Evolutionary conservation across 2,797 vertebrate genomes (phyloP), one percentile per base, ranked within the genome.

Genomic region (Arrhamphus sclerolepis): DNA sequence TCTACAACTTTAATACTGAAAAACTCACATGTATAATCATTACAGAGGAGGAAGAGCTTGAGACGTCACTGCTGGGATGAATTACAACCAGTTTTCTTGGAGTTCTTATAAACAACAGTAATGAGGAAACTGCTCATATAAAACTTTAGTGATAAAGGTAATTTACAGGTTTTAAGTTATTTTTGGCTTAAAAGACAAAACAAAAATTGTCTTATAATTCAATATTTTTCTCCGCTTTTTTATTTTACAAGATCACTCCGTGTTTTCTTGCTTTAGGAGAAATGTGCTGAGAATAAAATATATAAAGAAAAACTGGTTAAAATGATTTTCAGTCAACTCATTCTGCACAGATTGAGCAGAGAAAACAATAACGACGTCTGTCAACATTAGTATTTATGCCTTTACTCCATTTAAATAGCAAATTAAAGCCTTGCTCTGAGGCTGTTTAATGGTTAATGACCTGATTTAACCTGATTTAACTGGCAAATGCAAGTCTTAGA

Each of bases 401-500:
- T 62, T 49, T 44, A 17, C 59, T 6, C 20, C 41, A 75, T 87
- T 77, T 79, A 71, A 82, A 60, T 84, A n/a, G n/a, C n/a, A n/a
- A n/a, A n/a, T 81, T 75, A 55, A 60, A 75, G 64, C 77, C 71
- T 83, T 73, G 75, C 77, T 86, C 63, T 24, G 31, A 80, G 78
- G 78, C 74, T 66, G 42, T 14, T 78, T 74, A 84, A 82, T 77
- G 76, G 68, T 78, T 72, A 62, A 83, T 82, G 70, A 62, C n/a
- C n/a, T n/a, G n/a, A n/a, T n/a, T n/a, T n/a, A 84, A 70, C 71
- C 50, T 50, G 65, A 80, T 82, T 83, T 61, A 41, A 70, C 65
- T 53, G 60, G 70, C 43, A 75, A 83, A 75, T 48, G 34, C n/a
- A 19, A 21, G 51, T 44, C 57, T 66, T 75, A 20, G 21, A 51